A percentile compares a stretch with the other conserved stretches of the same genome.
Conservation (phyloP, 2,888 invertebrate species). For the Peribatodes rhomboidaria region DNA sequence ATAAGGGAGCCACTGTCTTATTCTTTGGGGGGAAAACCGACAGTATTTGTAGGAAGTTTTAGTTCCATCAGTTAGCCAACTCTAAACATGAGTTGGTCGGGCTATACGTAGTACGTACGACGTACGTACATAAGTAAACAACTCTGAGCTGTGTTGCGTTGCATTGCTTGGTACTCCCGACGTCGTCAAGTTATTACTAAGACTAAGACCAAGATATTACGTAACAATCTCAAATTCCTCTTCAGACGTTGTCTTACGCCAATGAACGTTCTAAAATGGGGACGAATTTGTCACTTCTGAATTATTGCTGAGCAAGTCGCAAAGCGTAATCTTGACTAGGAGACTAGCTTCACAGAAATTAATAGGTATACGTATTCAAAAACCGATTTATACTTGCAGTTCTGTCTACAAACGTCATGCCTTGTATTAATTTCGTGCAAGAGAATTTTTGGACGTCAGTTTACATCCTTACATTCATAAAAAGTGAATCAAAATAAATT, state of each 20-base stretch:
- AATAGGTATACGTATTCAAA: background rate
- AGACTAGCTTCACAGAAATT: background rate
- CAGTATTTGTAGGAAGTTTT: background rate
- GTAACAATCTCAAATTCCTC: conserved; percentile 51
- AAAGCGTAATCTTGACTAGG: background rate
- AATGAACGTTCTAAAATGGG: conserved; percentile 33
- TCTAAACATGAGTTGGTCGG: no score
- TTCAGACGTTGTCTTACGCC: conserved; percentile 41
- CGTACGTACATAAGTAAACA: background rate
- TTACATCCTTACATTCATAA: no score
- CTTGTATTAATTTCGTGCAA: no score
- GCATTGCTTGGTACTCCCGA: conserved; percentile 24
- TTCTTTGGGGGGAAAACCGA: no score
- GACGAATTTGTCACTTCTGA: conserved; percentile 22
- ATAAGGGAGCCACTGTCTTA: no score
- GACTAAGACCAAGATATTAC: conserved; percentile 51
- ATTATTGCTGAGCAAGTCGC: no score
- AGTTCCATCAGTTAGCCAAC: background rate
- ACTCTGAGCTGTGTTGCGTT: conserved; percentile 1
- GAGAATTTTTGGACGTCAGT: no score
- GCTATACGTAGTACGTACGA: no score
- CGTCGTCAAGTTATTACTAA: conserved; percentile 50
- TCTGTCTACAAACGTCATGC: no score
- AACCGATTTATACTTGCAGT: no score
- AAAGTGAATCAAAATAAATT: no score